Conservation (phyloP, 2,113 vertebrate species). For the Phalacrocorax carbo region DNA sequence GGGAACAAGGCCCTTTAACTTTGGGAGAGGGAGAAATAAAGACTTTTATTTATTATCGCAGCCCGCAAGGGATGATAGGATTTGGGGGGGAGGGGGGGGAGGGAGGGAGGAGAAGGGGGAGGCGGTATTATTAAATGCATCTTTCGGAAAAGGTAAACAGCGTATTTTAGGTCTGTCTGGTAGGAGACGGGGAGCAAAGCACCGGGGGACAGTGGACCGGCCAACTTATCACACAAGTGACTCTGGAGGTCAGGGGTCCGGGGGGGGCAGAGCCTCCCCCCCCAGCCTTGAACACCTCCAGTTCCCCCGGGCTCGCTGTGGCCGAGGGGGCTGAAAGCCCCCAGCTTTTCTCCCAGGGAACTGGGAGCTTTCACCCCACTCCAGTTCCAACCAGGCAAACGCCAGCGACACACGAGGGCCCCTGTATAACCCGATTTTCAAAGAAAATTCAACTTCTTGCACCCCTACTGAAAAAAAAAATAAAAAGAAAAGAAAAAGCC, state of each 20-base stretch:
- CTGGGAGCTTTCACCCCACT: not conserved
- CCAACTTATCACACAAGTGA: not conserved
- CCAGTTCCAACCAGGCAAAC: not conserved
- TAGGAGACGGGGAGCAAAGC: not conserved
- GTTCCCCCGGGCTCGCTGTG: not conserved
- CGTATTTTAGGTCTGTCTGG: not conserved
- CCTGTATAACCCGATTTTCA: not conserved
- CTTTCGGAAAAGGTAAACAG: conserved; percentile 49
- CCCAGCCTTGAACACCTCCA: not conserved
- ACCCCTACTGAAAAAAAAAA: not conserved
- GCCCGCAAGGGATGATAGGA: conserved; percentile 53
- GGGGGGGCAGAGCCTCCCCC: not conserved
- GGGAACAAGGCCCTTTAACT: conserved; percentile 34
- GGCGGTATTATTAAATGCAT: conserved; percentile 55
- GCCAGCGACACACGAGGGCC: not conserved
- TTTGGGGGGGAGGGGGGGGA: not conserved
- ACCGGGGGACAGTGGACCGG: not conserved
- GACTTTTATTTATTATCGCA: conserved; percentile 54
- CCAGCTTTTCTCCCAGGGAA: not conserved
- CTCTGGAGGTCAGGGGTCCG: not conserved
- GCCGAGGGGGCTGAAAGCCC: not conserved
- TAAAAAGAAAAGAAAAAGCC: too few relatives aligned
- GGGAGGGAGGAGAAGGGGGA: not conserved
- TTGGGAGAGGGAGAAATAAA: conserved; percentile 46
- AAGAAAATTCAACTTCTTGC: not conserved